Base-by-base conservation (phyloP, 2,888 invertebrate species). In the Lithophane semibrunnea region DNA sequence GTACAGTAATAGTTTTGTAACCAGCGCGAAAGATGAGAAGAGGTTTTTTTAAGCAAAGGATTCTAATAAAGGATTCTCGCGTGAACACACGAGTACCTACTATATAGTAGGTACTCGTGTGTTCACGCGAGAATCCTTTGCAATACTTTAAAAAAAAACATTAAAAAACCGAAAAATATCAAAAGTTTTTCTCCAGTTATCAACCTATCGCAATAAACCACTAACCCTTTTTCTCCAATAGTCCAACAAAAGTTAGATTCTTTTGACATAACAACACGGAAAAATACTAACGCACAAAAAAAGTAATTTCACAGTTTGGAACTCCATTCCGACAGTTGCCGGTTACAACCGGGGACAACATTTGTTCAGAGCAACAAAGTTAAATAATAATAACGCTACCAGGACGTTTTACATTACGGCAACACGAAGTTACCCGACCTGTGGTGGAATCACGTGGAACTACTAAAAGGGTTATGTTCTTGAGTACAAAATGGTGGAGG, bases 361-460 rank as follows among this genome's bases (percentile, higher is more conserved):
- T 88, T 89, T 89, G 89, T 89, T 88, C 83, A 64, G 72, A 86
- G 83, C 88, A 80, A 88, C 88, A 89, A 91, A 91, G 88, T 91
- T 89, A 89, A 90, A 91, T 91, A 90, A 90, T 90, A 89, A 91
- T 91, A 90, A 88, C 83, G 81, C 73, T 87, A 83, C 86, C 80
- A 80, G 81, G 89, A 88, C 90, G 86, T 89, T 91, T 88, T 90
- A 89, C 89, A 89, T 91, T 89, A 89, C 86, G 86, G 75, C 76
- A 81, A 86, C 88, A 80, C 73, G 73, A 83, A 88, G 84, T 88
- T 86, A 84, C 77, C 78, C 84, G 80, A 84, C 80, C 87, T 90
- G 89, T 80, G 86, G 87, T 89, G 79, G 84, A 81, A 81, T 87
- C 77, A 82, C 80, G 83, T 70, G 72, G 83, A 88, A 85, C 85